Evolutionary conservation across 2,113 vertebrate species (phyloP), one percentile per base, ranked within the genome.

Genomic region (Lutjanus erythropterus): DNA sequence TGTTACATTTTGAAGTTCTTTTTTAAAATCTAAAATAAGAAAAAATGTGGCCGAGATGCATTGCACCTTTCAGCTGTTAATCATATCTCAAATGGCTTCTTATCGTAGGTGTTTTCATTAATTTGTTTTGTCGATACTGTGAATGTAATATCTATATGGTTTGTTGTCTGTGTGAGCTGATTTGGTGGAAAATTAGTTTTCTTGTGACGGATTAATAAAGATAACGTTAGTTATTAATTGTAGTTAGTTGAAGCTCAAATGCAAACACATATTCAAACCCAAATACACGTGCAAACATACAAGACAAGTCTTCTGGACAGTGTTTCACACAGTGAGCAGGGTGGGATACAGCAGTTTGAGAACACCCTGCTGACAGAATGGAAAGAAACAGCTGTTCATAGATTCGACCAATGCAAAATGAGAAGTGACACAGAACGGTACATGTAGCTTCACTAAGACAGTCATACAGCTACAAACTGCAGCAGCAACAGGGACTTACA

Each of bases 401-500:
- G 6, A 23, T 53, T 21, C 47, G 27, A 21, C 56, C 21, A 14
- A 41, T 52, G 56, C 14, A 41, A 46, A 46, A 49, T 35, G 15
- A 56, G 35, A 67, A 59, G 5, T 41, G 35, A 12, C 10, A 41
- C 29, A 70, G n/a, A 59, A 68, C 16, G 18, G 1, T 5, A 27
- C 3, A 1, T 55, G 42, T 12, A 58, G n/a, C n/a, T n/a, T 59
- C 27, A 53, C 2, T 25, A 56, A 31, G 2, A 29, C 23, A 46
- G 27, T 64, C 15, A 37, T 31, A 18, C 12, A 69, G 35, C 42
- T n/a, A n/a, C 14, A 74, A 60, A 31, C 47, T 49, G 44, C 50
- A 52, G 6, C 29, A 61, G 76, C 41, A 49, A 74, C 65, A 69
- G 55, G 69, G 85, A 72, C 77, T 65, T 31, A 72, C 66, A 64